Evolutionary conservation across 2,888 invertebrate genomes (phyloP).

Genomic region (Epistrophe grossulariae): DNA sequence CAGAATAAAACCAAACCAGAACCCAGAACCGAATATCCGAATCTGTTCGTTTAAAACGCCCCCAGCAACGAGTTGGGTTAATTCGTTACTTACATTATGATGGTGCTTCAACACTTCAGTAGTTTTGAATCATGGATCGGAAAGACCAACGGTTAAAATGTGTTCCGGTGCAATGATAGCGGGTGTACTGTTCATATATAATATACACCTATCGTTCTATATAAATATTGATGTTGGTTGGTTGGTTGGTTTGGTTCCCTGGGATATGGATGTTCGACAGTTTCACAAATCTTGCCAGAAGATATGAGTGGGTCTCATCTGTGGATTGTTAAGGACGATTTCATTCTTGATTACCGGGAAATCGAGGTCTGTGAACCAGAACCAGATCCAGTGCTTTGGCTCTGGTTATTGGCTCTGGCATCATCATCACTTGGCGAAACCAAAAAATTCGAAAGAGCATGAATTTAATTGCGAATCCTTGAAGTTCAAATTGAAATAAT

Average conservation of each 20-base stretch:
- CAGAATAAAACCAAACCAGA: conserved; percentile 58
- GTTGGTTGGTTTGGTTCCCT: neutral
- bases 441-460: conserved; percentile 42
- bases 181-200: neutral
- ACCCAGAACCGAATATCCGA: conserved; percentile 63
- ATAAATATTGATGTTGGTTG: conserved; percentile 2
- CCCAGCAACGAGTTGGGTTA: conserved; percentile 57
- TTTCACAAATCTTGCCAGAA: conserved; percentile 40
- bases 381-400: neutral
- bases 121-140: conserved; percentile 59
- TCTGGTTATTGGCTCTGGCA: neutral
- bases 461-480: conserved; percentile 32
- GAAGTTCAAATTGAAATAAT: conserved; percentile 7
- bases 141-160: conserved; percentile 53
- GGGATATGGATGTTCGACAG: conserved; percentile 43
- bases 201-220: neutral
- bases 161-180: conserved; percentile 32
- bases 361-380: conserved; percentile 9
- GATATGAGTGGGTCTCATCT: conserved; percentile 10
- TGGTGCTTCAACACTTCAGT: conserved; percentile 69
- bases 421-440: conserved; percentile 24
- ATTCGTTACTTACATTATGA: conserved; percentile 65
- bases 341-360: conserved; percentile 43
- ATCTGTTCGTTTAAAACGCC: conserved; percentile 54
- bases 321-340: conserved; percentile 29